Conservation (phyloP, 1,140 invertebrate species). For the Diachasmimorpha longicaudata region DNA sequence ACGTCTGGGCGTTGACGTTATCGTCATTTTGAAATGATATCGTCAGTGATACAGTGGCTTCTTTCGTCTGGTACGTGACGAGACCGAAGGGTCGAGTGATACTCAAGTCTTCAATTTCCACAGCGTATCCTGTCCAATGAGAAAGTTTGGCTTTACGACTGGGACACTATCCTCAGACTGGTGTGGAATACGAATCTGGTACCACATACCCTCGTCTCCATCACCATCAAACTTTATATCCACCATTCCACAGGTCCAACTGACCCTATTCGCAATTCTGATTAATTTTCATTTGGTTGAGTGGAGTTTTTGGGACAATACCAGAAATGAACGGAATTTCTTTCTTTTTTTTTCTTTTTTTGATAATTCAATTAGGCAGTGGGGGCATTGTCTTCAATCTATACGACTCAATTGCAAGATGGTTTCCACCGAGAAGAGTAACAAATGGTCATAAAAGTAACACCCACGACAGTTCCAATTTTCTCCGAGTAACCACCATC, state of each 20-base stretch:
- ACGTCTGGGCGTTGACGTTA: background rate
- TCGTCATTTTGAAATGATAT: background rate
- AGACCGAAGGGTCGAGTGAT: background rate
- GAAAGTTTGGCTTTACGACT: conserved; percentile 21
- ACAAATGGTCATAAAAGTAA: conserved; percentile 32
- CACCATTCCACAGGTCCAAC: background rate
- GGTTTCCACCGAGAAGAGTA: background rate
- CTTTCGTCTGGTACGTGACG: background rate
- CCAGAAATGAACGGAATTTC: background rate
- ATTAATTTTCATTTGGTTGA: background rate
- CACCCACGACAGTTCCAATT: conserved; percentile 30
- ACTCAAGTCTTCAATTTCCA: background rate
- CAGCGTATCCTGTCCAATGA: conserved; percentile 12
- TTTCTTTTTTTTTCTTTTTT: too few relatives aligned
- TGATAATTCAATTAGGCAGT: background rate
- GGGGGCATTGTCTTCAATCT: background rate
- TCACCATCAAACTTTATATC: conserved; percentile 8
- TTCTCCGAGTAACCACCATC: conserved; percentile 26
- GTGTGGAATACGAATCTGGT: background rate
- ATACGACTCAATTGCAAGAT: background rate
- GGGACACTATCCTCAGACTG: background rate
- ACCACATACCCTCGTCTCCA: background rate
- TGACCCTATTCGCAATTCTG: background rate
- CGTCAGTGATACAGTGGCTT: background rate
- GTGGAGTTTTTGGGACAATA: background rate